These are phyloP conservation scores for Laothoe populi DNA, from an alignment of 2,888 invertebrate species.

Conservation along the genomic window DNA sequence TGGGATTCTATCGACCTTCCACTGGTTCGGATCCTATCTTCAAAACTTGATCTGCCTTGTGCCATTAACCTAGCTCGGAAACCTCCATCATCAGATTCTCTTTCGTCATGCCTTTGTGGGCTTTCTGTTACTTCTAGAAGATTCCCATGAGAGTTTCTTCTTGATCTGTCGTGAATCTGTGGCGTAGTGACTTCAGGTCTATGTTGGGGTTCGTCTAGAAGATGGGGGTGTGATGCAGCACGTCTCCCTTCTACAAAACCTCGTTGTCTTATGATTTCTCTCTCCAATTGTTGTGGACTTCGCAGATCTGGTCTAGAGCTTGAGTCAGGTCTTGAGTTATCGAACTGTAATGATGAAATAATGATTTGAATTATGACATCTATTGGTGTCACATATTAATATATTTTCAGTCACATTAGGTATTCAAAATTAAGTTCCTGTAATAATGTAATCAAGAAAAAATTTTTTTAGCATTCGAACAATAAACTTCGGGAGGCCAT, in stretches of 20 bases:
- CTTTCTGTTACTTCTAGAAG: constrained; percentile 78
- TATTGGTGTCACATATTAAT: too few species aligned
- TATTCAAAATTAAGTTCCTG: too few species aligned
- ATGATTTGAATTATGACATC: too few species aligned
- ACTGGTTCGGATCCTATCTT: constrained; percentile 77
- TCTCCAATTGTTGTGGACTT: constrained; percentile 86
- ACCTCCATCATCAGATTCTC: constrained; percentile 87
- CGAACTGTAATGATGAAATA: constrained; percentile 62
- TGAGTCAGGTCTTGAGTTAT: constrained; percentile 51
- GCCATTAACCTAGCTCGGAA: constrained; percentile 78
- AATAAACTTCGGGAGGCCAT: too few species aligned
- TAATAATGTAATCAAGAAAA: too few species aligned
- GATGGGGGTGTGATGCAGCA: constrained; percentile 88
- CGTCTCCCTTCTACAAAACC: constrained; percentile 84
- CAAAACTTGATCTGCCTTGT: constrained; percentile 71
- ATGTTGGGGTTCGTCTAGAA: constrained; percentile 79
- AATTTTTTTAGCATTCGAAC: too few species aligned
- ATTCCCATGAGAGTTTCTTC: constrained; percentile 86
- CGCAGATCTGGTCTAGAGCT: constrained; percentile 80
- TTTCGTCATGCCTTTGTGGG: constrained; percentile 70
- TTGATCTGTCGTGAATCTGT: constrained; percentile 68
- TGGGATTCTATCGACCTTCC: constrained; percentile 73
- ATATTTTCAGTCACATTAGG: too few species aligned
- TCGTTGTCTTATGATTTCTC: constrained; percentile 84
- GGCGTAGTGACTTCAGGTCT: constrained; percentile 68